Evolutionary conservation across 2,888 invertebrate genomes (phyloP), one percentile per base, ranked within the genome.

Genomic region (Meloe dianella): DNA sequence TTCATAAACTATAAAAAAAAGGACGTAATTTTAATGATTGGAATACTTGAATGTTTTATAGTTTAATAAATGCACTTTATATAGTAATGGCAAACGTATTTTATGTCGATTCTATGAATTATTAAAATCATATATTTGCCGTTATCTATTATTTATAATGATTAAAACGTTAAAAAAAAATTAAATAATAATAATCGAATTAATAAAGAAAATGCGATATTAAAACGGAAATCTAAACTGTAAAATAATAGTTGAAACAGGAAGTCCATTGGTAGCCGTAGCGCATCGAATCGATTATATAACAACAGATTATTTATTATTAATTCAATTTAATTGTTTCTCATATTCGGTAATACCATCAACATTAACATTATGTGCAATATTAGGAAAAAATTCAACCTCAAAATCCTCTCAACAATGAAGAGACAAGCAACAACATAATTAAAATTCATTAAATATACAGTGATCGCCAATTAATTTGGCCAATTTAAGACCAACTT

Each of bases 191-290:
- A 51, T 22, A 51, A 20, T 9, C 10, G 10, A 51, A 51, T 51
- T 51, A 51, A 10, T 6, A 22, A 22, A n/a, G n/a, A 41, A 41
- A 41, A 10, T 35, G 14, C 12, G n/a, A 51, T 22, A 51, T 51
- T 22, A 51, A 51, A 51, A 51, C 51, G 51, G 51, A 57, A 57
- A 57, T 35, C 14, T 20, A 30, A 30, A 57, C 57, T 27, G 27
- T 57, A 54, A 24, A 56, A 57, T 32, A 57, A 57, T 57, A 7
- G n/a, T 57, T 30, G 4, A 57, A 57, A n/a, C 57, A 30, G 57
- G 32, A 57, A 57, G 57, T 57, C 27, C 22, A 51, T 51, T 22
- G 51, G 12, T 51, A 22, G 51, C 20, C 20, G 51, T 51, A 51
- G 51, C 51, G 51, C 22, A 22, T 51, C 51, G 51, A 51, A 51